These are phyloP conservation scores for Pithecia hirsuta DNA, from an alignment of 2,797 vertebrate genomes.

Conservation along the genomic window DNA sequence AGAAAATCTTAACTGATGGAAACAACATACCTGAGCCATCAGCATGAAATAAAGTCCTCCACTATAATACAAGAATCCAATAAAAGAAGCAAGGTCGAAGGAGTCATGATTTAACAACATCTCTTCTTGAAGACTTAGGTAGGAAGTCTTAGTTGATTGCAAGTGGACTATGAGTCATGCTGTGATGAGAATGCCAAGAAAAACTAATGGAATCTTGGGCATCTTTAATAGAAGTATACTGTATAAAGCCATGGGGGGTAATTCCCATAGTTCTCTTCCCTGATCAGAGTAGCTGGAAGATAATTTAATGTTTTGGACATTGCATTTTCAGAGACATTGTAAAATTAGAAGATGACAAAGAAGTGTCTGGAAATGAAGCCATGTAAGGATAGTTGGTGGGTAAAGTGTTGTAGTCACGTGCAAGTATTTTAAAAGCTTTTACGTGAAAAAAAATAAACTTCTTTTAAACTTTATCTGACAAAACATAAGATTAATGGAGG, in stretches of 20 bases:
- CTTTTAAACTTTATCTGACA: slow-evolving; percentile 44
- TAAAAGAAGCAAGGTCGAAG: slow-evolving; percentile 56
- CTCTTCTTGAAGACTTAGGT: slow-evolving; percentile 60
- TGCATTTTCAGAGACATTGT: not conserved
- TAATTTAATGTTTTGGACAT: slow-evolving; percentile 8
- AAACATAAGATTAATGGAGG: slow-evolving; percentile 65
- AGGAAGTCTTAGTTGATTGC: slow-evolving; percentile 56
- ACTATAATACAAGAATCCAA: not conserved
- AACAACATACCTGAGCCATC: not conserved
- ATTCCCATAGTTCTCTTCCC: not conserved
- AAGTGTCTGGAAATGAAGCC: not conserved
- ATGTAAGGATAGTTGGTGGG: not conserved
- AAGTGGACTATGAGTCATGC: slow-evolving; percentile 73
- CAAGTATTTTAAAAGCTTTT: slow-evolving; percentile 17
- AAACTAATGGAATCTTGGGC: slow-evolving; percentile 71
- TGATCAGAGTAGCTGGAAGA: slow-evolving; percentile 21
- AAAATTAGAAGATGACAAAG: slow-evolving; percentile 42
- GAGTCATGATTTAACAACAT: slow-evolving; percentile 67
- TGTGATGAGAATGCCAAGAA: slow-evolving; percentile 70
- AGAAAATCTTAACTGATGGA: slow-evolving; percentile 30
- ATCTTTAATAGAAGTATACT: slow-evolving; percentile 56
- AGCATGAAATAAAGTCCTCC: not conserved
- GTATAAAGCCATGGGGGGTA: not conserved
- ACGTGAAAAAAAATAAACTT: not conserved
- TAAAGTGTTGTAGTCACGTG: not conserved